Base-by-base conservation (phyloP, 2,888 invertebrate species). In the Pasiphila rectangulata region DNA sequence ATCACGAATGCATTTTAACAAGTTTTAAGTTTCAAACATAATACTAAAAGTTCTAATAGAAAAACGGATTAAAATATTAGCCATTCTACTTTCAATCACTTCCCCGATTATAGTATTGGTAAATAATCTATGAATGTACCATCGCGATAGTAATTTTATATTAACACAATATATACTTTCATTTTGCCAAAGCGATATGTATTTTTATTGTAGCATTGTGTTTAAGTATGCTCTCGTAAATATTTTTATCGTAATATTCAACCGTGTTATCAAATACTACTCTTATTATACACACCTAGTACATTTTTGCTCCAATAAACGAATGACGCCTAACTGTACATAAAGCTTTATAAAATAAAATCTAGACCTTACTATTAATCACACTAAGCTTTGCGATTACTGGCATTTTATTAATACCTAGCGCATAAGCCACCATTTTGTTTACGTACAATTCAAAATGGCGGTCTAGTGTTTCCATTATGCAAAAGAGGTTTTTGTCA, bases 311-410 rank as follows among this genome's bases (percentile, higher is more conserved):
- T 70, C 67, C 75, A 67, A 72, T 75, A 78, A 85, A 83, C 67
- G 64, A 82, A 83, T 79, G 68, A 75, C 72, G 75, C 69, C 79
- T 85, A 83, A 77, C 86, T 87, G 85, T 87, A 87, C 87, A 87
- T 79, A 79, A 85, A 83, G 83, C 80, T 72, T 78, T 83, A 83
- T 75, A 83, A 86, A 87, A 83, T 83, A 85, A 86, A 84, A 82
- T 79, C 78, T 84, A 85, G 69, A 72, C 69, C 72, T 82, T 62
- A 72, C 79, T 83, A 79, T 62, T 69, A 75, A 74, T 79, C 76
- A 79, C 73, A 77, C 84, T 85, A 84, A 83, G 83, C 85, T 85
- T 85, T 77, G 74, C 73, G 62, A 67, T 70, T 79, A 76, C 69
- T 77, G 77, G 79, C 77, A 72, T 71, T 72, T 69, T 76, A 76